Conservation (phyloP, 2,113 vertebrate species). For the Epinephelus moara region DNA sequence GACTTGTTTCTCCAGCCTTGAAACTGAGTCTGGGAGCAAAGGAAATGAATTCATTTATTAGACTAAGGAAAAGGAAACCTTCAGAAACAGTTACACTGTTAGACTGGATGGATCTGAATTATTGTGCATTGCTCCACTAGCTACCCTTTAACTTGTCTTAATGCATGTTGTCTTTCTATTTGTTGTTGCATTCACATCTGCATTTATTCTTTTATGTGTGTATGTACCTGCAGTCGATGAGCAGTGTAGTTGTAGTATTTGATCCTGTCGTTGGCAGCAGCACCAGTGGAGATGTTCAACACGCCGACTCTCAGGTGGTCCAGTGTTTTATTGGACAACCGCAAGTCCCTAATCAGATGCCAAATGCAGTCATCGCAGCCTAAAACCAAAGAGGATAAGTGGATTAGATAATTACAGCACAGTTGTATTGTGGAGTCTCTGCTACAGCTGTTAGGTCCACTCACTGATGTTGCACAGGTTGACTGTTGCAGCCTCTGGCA, state of each 20-base stretch:
- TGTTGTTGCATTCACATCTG: not conserved
- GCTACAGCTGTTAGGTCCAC: slow-evolving; percentile 33
- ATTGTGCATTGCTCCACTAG: not conserved
- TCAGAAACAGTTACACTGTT: not conserved
- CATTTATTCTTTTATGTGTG: not conserved
- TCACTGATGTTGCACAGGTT: slow-evolving; percentile 86
- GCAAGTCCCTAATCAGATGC: slow-evolving; percentile 93
- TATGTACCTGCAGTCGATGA: slow-evolving; percentile 84
- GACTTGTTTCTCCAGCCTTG: slow-evolving; percentile 88
- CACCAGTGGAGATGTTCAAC: slow-evolving; percentile 93
- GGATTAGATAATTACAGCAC: not conserved
- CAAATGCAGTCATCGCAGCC: slow-evolving; percentile 96
- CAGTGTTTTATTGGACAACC: slow-evolving; percentile 86
- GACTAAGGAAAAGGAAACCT: not conserved
- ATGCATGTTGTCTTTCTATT: not conserved
- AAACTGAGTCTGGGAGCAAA: slow-evolving; percentile 83
- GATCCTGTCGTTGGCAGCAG: slow-evolving; percentile 90
- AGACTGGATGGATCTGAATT: not conserved
- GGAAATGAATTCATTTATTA: not conserved
- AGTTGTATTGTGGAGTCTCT: not conserved
- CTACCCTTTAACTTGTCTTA: not conserved
- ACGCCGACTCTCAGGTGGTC: slow-evolving; percentile 90
- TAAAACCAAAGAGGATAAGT: slow-evolving; percentile 60
- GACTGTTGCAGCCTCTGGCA: slow-evolving; percentile 81
- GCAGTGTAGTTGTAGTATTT: slow-evolving; percentile 91